Conservation (phyloP, 2,797 vertebrate species). For the Ibycter americanus region DNA sequence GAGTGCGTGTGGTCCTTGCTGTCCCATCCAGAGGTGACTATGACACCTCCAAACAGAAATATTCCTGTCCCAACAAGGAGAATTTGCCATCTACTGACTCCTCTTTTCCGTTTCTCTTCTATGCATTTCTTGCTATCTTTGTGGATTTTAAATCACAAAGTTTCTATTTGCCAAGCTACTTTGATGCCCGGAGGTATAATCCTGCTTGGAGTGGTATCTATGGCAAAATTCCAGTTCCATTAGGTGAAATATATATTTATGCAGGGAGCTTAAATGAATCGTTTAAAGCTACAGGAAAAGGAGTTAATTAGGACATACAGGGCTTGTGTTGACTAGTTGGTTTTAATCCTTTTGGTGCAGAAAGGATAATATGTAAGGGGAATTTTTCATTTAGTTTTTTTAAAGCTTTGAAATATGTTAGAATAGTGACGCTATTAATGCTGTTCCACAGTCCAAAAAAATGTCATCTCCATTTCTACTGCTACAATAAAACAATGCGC, state of each 20-base stretch:
- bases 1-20: neutral
- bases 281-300: neutral
- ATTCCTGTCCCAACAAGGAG: neutral
- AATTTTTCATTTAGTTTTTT: neutral
- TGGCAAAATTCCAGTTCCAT: neutral
- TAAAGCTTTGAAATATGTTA: neutral
- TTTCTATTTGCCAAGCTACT: neutral
- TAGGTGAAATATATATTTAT: neutral
- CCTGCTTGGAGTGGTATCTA: neutral
- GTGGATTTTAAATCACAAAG: neutral
- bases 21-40: neutral
- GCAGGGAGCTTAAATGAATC: neutral
- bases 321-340: neutral
- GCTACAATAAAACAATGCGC: neutral
- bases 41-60: neutral
- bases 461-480: neutral
- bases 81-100: neutral
- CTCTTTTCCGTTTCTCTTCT: neutral
- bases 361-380: neutral
- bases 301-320: neutral
- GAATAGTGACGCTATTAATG: neutral
- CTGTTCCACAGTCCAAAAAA: neutral
- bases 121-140: neutral
- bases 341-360: neutral
- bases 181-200: neutral